Evolutionary conservation across 2,888 invertebrate genomes (phyloP), one percentile per base, ranked within the genome.

Genomic region (Lochmaea capreae): DNA sequence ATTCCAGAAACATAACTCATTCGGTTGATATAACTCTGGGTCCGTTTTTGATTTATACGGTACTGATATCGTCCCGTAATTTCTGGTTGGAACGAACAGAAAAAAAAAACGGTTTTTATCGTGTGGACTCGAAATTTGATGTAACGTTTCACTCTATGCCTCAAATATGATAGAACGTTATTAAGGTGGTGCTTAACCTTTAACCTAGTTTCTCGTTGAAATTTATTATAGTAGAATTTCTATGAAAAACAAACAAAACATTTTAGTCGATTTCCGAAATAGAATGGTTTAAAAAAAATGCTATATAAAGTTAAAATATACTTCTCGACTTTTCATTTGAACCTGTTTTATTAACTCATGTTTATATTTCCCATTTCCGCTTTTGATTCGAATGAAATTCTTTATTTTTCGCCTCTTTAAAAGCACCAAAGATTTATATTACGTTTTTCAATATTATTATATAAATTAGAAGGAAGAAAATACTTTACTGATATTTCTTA

Each of bases 31-130:
- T 69, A 69, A 69, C 69, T 61, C 49, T 49, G 69, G 69, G 62
- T 52, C 62, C 69, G 69, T 69, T 62, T 69, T 69, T 69, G 69
- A 69, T 69, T 69, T 69, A 69, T 69, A 69, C 39, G 69, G 49
- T 62, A 46, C 52, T 69, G 69, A 69, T 69, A 69, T 49, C 69
- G 69, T 62, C 61, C 69, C 69, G 69, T 69, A 69, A 69, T 69
- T 69, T 69, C 62, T 69, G 39, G 62, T 69, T 62, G 68, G 14
- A 54, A 59, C 46, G 69, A 69, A 69, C 49, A 68, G n/a, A n/a
- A 69, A 69, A 42, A 22, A 26, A 49, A 11, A 22, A 33, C 43
- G 52, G 33, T 69, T 69, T 69, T 69, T 52, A 69, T 52, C 69
- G 49, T 18, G 69, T 58, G 62, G 39, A 62, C 46, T n/a, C 62